Evolutionary conservation across 2,113 vertebrate species (phyloP).

Genomic region (Channa maculata): DNA sequence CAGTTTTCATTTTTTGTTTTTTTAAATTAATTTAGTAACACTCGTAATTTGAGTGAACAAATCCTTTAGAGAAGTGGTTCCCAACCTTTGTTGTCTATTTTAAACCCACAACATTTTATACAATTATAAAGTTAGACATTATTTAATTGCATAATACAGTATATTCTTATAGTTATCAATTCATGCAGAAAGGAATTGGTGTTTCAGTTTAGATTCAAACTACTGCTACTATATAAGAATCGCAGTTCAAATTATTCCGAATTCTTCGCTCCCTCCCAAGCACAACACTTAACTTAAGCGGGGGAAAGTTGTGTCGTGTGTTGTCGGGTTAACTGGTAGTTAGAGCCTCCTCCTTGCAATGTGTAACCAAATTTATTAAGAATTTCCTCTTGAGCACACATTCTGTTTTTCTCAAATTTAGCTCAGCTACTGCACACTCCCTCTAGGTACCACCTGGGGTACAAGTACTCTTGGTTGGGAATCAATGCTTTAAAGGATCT

Average conservation of each 20-base stretch:
- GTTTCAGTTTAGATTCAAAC: no score
- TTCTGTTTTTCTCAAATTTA: background rate
- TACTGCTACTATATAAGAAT: no score
- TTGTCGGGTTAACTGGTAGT: no score
- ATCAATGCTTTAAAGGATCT: conserved; percentile 3
- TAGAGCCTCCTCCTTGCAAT: no score
- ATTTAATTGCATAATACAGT: background rate
- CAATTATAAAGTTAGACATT: background rate
- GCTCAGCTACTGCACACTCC: conserved; percentile 11
- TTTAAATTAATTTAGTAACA: no score
- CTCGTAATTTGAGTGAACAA: background rate
- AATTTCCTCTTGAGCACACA: background rate
- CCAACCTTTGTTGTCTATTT: background rate
- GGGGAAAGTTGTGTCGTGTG: no score
- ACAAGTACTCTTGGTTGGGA: background rate
- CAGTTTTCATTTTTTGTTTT: no score
- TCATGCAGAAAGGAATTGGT: background rate
- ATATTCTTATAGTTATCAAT: background rate
- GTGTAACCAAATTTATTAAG: background rate
- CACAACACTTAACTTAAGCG: no score
- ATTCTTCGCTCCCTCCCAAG: no score
- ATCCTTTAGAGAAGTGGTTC: background rate
- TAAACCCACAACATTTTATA: background rate
- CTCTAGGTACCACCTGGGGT: no score
- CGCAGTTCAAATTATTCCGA: no score